These are phyloP conservation scores for Hycleus phaleratus DNA, from an alignment of 1,140 invertebrate species.

Conservation along the genomic window DNA sequence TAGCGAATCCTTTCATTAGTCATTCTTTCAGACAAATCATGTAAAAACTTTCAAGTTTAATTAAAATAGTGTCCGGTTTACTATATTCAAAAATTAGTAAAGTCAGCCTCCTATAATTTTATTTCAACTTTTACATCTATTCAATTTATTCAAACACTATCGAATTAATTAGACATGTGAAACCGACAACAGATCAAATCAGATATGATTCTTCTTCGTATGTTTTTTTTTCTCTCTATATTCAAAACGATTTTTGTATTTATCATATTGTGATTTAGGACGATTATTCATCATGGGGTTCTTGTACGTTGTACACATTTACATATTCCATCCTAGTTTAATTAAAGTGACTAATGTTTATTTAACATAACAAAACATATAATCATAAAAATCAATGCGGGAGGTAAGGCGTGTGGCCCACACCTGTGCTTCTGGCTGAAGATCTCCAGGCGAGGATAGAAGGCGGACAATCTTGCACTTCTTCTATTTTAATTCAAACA, in stretches of 20 bases:
- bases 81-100: too few relatives aligned
- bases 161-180: too few relatives aligned
- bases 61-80: too few relatives aligned
- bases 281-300: conserved; percentile 8
- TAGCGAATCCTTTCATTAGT: conserved; percentile 27
- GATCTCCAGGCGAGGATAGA: conserved; percentile 4
- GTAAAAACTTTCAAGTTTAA: conserved; percentile 19
- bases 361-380: conserved; percentile 36
- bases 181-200: too few relatives aligned
- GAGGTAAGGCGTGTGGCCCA: conserved; percentile 25
- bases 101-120: too few relatives aligned
- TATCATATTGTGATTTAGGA: conserved; percentile 28
- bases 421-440: conserved; percentile 12
- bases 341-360: conserved; percentile 36
- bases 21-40: conserved; percentile 30
- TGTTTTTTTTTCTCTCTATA: too few relatives aligned
- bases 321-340: conserved; percentile 31
- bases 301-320: conserved; percentile 16
- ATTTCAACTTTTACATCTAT: too few relatives aligned
- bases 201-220: too few relatives aligned
- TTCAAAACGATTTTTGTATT: conserved; percentile 6
- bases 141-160: too few relatives aligned
- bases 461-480: conserved; percentile 10
- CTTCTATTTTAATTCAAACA: background rate
- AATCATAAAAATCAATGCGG: conserved; percentile 32